These are phyloP conservation scores for Pinna nobilis DNA, from an alignment of 1,140 invertebrate species.

Conservation along the genomic window DNA sequence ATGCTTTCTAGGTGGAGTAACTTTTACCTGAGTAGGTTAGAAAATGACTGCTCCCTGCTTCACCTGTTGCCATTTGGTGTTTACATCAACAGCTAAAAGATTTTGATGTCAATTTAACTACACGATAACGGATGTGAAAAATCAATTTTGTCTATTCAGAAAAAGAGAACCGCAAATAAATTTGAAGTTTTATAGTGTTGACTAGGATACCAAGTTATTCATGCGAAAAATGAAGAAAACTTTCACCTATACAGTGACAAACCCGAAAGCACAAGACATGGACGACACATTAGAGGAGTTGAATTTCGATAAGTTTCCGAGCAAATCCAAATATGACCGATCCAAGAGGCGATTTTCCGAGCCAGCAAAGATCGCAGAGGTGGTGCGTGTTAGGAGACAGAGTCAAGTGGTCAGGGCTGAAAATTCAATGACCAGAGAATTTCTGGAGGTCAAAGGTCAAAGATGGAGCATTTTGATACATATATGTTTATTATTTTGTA, in stretches of 20 bases:
- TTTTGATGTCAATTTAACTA: too few relatives aligned
- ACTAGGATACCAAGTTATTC: neutral
- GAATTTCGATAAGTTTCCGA: neutral
- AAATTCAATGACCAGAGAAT: slow-evolving; percentile 5
- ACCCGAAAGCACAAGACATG: slow-evolving; percentile 1
- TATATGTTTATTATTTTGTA: too few relatives aligned
- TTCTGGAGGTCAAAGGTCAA: neutral
- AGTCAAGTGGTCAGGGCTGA: slow-evolving; percentile 13
- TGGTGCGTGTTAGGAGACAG: neutral
- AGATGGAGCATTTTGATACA: too few relatives aligned
- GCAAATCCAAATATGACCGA: neutral
- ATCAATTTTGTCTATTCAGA: neutral
- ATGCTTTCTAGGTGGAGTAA: too few relatives aligned
- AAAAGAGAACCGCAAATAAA: neutral
- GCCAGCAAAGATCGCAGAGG: neutral
- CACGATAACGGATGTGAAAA: too few relatives aligned
- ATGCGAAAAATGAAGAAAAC: neutral
- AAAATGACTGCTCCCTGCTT: slow-evolving; percentile 24
- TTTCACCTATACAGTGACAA: too few relatives aligned
- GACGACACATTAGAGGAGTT: neutral
- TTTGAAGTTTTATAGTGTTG: neutral
- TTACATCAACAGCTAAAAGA: too few relatives aligned
- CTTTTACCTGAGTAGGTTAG: too few relatives aligned
- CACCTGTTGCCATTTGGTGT: too few relatives aligned
- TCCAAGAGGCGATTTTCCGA: neutral